Conservation (phyloP, 2,113 vertebrate genomes). For the Zapus hudsonius region DNA sequence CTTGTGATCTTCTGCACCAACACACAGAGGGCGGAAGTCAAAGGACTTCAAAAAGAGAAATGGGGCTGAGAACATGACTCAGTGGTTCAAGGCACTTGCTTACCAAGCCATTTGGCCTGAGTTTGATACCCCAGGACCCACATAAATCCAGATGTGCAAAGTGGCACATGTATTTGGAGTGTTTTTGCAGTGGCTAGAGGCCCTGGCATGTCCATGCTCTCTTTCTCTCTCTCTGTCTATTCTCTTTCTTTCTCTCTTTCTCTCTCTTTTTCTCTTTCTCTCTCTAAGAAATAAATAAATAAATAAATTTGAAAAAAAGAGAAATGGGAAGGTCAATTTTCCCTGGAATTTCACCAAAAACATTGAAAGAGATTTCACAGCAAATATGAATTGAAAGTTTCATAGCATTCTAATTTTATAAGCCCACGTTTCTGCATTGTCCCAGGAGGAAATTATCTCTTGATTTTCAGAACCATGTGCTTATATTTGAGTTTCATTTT, state of each 20-base stretch:
- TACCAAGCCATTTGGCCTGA: no score
- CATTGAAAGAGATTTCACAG: background rate
- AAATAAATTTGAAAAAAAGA: background rate
- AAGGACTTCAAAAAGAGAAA: conserved; percentile 1
- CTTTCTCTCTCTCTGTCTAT: no score
- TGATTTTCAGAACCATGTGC: background rate
- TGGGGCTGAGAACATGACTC: no score
- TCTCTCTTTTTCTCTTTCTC: no score
- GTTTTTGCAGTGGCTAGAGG: no score
- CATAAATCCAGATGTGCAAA: no score
- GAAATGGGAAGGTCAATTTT: background rate
- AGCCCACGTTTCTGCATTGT: background rate
- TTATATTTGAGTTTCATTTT: background rate
- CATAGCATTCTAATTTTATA: background rate
- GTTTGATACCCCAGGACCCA: no score
- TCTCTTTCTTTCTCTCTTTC: no score
- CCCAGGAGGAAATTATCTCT: background rate
- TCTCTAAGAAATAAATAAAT: no score
- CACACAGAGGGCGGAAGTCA: background rate
- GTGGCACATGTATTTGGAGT: no score
- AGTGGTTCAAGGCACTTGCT: no score
- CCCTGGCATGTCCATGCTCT: no score
- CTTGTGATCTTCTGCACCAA: background rate
- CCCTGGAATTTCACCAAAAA: background rate
- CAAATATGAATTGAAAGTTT: background rate